Conservation (phyloP, 2,888 invertebrate genomes). For the Drosophila vallismaia region DNA sequence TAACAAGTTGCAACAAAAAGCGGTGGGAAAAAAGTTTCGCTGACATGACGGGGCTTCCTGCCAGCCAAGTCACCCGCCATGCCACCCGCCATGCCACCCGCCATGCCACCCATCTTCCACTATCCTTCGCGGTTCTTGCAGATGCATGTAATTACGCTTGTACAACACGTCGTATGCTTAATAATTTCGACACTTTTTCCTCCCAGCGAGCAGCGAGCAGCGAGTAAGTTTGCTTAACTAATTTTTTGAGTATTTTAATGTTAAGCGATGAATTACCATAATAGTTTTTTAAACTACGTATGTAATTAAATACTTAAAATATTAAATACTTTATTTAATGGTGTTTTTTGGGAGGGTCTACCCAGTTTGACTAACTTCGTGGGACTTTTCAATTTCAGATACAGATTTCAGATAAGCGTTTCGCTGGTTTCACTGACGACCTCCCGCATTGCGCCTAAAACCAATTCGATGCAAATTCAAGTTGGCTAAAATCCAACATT, state of each 20-base stretch:
- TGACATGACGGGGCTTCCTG: slow-evolving; percentile 56
- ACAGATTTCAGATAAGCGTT: slow-evolving; percentile 67
- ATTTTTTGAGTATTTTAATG: slow-evolving; percentile 24
- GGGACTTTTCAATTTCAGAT: slow-evolving; percentile 57
- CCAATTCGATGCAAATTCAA: slow-evolving; percentile 66
- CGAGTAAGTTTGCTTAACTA: slow-evolving; percentile 37
- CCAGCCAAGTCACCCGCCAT: slow-evolving; percentile 19
- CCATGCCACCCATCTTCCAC: background rate
- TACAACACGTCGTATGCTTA: slow-evolving; percentile 71
- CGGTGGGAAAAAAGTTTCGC: slow-evolving; percentile 15
- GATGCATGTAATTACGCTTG: slow-evolving; percentile 70
- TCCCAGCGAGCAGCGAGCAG: too few relatives aligned
- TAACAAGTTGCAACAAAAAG: slow-evolving; percentile 67
- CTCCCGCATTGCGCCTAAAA: slow-evolving; percentile 73
- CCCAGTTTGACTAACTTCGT: background rate
- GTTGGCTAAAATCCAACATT: slow-evolving; percentile 68
- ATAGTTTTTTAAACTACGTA: slow-evolving; percentile 4
- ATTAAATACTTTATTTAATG: too few relatives aligned
- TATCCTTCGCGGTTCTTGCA: slow-evolving; percentile 4
- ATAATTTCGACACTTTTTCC: slow-evolving; percentile 47
- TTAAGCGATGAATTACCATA: slow-evolving; percentile 9
- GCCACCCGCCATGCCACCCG: slow-evolving; percentile 21
- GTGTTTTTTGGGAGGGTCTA: background rate
- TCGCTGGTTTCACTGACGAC: slow-evolving; percentile 39
- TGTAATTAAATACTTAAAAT: background rate